Conservation (phyloP, 2,888 invertebrate species). For the Argyresthia albistria region DNA sequence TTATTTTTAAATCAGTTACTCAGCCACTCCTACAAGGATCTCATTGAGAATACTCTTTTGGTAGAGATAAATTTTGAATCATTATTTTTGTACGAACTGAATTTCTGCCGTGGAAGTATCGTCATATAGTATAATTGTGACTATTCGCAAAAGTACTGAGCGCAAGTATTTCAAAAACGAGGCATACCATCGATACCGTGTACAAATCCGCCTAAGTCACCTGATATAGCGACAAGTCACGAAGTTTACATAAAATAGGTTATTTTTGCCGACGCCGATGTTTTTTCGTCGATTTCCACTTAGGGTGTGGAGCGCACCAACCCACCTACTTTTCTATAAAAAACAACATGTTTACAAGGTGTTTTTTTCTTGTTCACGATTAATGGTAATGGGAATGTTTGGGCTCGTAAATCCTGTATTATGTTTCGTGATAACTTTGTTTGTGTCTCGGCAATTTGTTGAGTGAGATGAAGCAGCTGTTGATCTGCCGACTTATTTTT, state of each 20-base stretch:
- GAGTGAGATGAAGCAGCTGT: slow-evolving; percentile 33
- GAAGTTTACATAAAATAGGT: slow-evolving; percentile 71
- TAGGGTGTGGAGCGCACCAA: slow-evolving; percentile 32
- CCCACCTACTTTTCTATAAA: slow-evolving; percentile 37
- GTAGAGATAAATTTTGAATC: slow-evolving; percentile 20
- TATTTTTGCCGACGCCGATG: slow-evolving; percentile 57
- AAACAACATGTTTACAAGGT: slow-evolving; percentile 64
- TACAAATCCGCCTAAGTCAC: slow-evolving; percentile 61
- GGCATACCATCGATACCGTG: too few species aligned
- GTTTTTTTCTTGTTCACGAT: slow-evolving; percentile 37
- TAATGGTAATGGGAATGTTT: slow-evolving; percentile 24
- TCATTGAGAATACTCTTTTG: slow-evolving; percentile 39
- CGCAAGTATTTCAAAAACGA: too few species aligned
- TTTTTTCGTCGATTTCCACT: slow-evolving; percentile 38
- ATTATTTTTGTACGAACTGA: not conserved
- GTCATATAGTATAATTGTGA: too few species aligned
- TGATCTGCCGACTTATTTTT: too few species aligned
- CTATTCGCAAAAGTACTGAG: too few species aligned
- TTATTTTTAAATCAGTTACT: slow-evolving; percentile 37
- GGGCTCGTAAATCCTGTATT: slow-evolving; percentile 48
- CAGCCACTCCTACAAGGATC: slow-evolving; percentile 34
- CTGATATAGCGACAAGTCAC: slow-evolving; percentile 67
- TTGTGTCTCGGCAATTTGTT: slow-evolving; percentile 19
- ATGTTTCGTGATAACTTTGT: slow-evolving; percentile 42
- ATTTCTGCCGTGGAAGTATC: too few species aligned